Evolutionary conservation across 1,140 invertebrate genomes (phyloP), one percentile per base, ranked within the genome.

Genomic region (Drosophila bifasciata): DNA sequence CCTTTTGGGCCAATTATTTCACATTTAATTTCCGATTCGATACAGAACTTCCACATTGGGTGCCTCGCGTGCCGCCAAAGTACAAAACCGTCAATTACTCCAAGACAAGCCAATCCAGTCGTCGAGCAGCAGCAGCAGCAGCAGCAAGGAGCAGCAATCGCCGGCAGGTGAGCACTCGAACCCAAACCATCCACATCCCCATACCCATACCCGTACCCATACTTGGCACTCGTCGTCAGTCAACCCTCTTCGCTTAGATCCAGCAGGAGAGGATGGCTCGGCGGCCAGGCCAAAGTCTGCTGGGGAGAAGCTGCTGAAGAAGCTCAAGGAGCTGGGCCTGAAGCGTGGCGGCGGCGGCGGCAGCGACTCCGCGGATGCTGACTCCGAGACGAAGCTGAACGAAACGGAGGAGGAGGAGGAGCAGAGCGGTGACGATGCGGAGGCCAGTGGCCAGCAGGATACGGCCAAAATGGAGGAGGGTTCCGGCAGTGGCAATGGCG

Each of bases 401-500:
- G 79, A 79, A 43, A 89, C 74, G 3, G 79, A 74, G 51, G 89
- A 92, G 50, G 81, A 90, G 59, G 63, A 46, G 19, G 57, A 77
- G 7, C 53, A 77, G 9, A 48, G 64, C 11, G 67, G 75, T 17
- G 79, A 67, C 28, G 49, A 73, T 16, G 23, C 53, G 15, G 79
- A 78, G 48, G 79, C 67, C 36, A 89, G 84, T 51, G 76, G 68
- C 2, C 62, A 89, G 17, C 39, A 45, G 0, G 77, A 90, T 32
- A 16, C 43, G 7, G 40, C 55, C 39, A 72, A 72, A 28, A 32
- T 36, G 6, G 50, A 67, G 11, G 62, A 75, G 9, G 83, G 53
- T 3, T 68, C 66, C n/a, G 66, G 66, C 11, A 50, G 17, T 5
- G 70, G 59, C 0, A 90, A 96, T 84, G 89, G 95, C 43, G 93